Conservation (phyloP, 1,140 invertebrate genomes). For the Stegodyphus mimosarum region DNA sequence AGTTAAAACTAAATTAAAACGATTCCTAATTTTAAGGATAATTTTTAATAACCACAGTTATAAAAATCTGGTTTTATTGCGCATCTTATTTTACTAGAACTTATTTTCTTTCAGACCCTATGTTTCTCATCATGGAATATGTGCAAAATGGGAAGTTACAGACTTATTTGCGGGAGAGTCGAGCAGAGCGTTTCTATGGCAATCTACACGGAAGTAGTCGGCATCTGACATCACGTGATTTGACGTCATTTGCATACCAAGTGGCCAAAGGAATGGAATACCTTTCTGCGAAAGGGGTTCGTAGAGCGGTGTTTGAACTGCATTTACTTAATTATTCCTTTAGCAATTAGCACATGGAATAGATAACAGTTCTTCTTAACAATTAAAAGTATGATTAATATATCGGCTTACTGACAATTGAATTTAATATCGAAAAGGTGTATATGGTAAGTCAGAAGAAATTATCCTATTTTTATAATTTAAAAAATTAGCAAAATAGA, state of each 20-base stretch:
- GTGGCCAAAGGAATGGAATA: constrained; percentile 94
- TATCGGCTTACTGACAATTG: too few species aligned
- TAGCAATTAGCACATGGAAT: too few species aligned
- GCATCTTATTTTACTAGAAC: background rate
- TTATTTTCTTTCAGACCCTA: constrained; percentile 77
- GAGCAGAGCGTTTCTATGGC: constrained; percentile 52
- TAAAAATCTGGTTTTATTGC: too few species aligned
- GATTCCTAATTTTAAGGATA: too few species aligned
- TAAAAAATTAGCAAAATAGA: too few species aligned
- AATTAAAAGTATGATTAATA: too few species aligned
- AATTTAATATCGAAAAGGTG: too few species aligned
- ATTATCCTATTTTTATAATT: too few species aligned
- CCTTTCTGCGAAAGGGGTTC: constrained; percentile 81
- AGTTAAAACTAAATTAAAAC: too few species aligned
- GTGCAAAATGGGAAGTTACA: constrained; percentile 90
- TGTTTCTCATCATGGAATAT: constrained; percentile 94
- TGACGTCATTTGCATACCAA: constrained; percentile 90
- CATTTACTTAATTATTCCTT: background rate
- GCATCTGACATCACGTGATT: constrained; percentile 61
- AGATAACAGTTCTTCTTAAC: too few species aligned
- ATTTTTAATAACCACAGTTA: too few species aligned
- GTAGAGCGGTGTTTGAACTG: background rate
- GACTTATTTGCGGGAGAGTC: constrained; percentile 78
- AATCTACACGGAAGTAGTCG: constrained; percentile 51
- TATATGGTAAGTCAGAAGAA: too few species aligned